Conservation (phyloP, 2,888 invertebrate species). For the Taenaris catops region DNA sequence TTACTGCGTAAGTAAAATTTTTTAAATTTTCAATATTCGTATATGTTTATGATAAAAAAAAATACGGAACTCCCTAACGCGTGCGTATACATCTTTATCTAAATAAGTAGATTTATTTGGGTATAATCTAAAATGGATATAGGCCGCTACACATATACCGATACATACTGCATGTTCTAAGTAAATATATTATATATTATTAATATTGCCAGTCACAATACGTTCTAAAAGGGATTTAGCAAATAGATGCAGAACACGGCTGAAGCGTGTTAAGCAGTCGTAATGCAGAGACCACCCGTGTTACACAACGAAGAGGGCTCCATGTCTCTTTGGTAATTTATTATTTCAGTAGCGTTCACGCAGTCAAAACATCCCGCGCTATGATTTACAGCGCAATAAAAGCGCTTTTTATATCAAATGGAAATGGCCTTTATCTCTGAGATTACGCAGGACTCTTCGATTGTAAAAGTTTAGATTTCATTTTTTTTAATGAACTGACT, state of each 20-base stretch:
- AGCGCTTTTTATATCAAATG: constrained; percentile 68
- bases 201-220: too few relatives aligned
- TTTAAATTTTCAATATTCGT: too few relatives aligned
- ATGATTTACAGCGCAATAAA: constrained; percentile 76
- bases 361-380: constrained; percentile 73
- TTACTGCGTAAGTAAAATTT: too few relatives aligned
- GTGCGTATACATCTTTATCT: too few relatives aligned
- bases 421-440: constrained; percentile 72
- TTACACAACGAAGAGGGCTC: constrained; percentile 50
- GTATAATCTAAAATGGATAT: too few relatives aligned
- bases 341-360: constrained; percentile 64
- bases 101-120: too few relatives aligned
- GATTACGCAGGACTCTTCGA: constrained; percentile 48
- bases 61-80: too few relatives aligned
- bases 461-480: constrained; percentile 32
- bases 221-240: constrained; percentile 5
- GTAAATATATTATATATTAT: too few relatives aligned
- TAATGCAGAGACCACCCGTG: constrained; percentile 62
- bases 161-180: too few relatives aligned
- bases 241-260: constrained; percentile 5
- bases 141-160: too few relatives aligned
- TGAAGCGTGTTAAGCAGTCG: constrained; percentile 22
- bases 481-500: too few relatives aligned
- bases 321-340: constrained; percentile 69
- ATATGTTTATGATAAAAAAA: too few relatives aligned